Conservation (phyloP, 2,113 vertebrate species). For the Gyps fulvus region DNA sequence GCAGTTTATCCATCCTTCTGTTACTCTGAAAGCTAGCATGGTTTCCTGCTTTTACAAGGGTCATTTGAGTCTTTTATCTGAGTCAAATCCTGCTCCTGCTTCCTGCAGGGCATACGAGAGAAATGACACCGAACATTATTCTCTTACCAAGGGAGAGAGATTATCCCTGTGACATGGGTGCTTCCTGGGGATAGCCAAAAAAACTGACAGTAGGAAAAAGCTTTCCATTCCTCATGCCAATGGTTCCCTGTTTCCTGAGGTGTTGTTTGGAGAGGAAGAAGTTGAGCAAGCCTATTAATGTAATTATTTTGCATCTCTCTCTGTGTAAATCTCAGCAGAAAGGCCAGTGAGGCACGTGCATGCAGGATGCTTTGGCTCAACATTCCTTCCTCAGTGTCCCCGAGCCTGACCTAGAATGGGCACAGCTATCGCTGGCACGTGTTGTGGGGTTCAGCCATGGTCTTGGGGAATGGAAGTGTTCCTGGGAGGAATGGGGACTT, state of each 20-base stretch:
- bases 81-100: constrained; percentile 8
- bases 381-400: neutral
- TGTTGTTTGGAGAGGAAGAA: neutral
- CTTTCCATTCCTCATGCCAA: neutral
- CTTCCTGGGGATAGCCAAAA: neutral
- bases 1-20: neutral
- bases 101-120: neutral
- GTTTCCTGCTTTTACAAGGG: constrained; percentile 23
- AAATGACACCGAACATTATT: neutral
- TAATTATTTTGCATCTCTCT: neutral
- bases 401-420: neutral
- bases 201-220: neutral
- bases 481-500: neutral
- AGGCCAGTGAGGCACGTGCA: neutral
- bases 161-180: neutral
- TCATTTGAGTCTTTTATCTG: constrained; percentile 37
- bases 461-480: neutral
- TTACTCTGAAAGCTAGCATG: neutral
- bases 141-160: neutral
- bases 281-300: neutral
- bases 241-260: neutral
- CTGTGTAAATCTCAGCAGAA: neutral
- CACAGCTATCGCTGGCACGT: neutral
- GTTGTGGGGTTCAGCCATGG: neutral
- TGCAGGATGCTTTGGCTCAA: neutral